Conservation (phyloP, 2,797 vertebrate species). For the Siniperca scherzeri region DNA sequence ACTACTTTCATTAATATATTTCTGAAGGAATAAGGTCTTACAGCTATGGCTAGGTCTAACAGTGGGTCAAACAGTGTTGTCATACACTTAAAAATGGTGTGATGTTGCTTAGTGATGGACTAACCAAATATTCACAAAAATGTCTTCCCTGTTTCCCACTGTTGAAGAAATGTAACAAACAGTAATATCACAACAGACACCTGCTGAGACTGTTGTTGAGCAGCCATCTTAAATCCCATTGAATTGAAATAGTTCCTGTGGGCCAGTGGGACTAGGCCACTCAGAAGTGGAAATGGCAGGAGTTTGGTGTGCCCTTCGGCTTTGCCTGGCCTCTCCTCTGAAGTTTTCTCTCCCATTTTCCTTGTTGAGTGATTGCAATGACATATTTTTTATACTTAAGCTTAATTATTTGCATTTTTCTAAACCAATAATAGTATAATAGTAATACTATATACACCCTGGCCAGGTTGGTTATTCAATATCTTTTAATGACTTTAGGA, state of each 20-base stretch:
- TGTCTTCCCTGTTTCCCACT: not conserved
- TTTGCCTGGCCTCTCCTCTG: slow-evolving; percentile 5
- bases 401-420: not conserved
- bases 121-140: not conserved
- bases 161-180: not conserved
- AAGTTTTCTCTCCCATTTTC: slow-evolving; percentile 3
- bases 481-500: not conserved
- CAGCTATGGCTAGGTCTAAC: not conserved
- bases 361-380: not conserved
- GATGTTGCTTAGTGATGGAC: not conserved
- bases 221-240: slow-evolving; percentile 1
- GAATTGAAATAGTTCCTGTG: slow-evolving; percentile 30
- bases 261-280: not conserved
- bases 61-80: not conserved
- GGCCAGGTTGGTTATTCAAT: not conserved
- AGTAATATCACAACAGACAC: not conserved
- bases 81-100: not conserved
- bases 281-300: slow-evolving; percentile 8
- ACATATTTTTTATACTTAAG: not conserved
- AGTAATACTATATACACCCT: not conserved
- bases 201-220: not conserved
- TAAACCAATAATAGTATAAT: not conserved
- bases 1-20: not conserved
- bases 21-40: not conserved
- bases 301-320: slow-evolving; percentile 5